Percentiles rank a stretch among this genome's conserved stretches.
phyloP scores from a whole-genome alignment of 2,888 invertebrate species.

The Oscheius onirici region DNA sequence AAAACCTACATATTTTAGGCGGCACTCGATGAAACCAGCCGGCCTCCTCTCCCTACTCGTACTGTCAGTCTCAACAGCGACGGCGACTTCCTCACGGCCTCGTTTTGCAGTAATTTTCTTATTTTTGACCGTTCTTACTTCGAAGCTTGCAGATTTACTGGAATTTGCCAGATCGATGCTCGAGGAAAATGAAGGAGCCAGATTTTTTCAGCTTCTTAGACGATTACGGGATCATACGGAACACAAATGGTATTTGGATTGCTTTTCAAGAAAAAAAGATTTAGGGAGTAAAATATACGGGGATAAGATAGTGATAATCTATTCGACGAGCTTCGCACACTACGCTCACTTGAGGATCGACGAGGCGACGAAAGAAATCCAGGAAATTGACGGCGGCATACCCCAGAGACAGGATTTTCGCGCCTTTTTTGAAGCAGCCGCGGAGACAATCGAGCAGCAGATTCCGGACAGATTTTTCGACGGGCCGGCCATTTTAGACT shows the following conservation, averaged over 20 bases:
- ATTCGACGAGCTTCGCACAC: constrained; percentile 46
- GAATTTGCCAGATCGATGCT: constrained; percentile 21
- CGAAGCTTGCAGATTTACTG: constrained; percentile 11
- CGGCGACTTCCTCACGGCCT: neutral
- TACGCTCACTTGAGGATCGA: constrained; percentile 44
- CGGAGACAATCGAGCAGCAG: neutral
- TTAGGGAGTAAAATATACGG: constrained; percentile 39
- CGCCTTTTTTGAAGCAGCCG: constrained; percentile 1
- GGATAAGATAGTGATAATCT: constrained; percentile 49
- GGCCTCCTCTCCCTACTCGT: too few relatives aligned
- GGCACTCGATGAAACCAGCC: too few relatives aligned
- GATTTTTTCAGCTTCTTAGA: constrained; percentile 6
- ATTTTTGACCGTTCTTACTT: neutral
- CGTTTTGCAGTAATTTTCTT: constrained; percentile 7
- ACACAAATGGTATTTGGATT: neutral
- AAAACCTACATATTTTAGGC: too few relatives aligned
- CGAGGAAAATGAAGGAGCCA: neutral
- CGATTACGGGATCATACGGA: constrained; percentile 1
- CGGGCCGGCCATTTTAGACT: constrained; percentile 53
- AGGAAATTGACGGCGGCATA: constrained; percentile 50
- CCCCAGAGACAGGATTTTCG: constrained; percentile 37
- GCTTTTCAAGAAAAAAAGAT: neutral
- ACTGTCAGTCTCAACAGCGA: neutral
- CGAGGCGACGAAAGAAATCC: constrained; percentile 11
- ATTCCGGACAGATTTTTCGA: constrained; percentile 48